A percentile compares a stretch with the other conserved stretches of the same genome.
phyloP scores from a whole-genome alignment of 64 coral and sea anemone genomes.

The Stylophora pistillata region DNA sequence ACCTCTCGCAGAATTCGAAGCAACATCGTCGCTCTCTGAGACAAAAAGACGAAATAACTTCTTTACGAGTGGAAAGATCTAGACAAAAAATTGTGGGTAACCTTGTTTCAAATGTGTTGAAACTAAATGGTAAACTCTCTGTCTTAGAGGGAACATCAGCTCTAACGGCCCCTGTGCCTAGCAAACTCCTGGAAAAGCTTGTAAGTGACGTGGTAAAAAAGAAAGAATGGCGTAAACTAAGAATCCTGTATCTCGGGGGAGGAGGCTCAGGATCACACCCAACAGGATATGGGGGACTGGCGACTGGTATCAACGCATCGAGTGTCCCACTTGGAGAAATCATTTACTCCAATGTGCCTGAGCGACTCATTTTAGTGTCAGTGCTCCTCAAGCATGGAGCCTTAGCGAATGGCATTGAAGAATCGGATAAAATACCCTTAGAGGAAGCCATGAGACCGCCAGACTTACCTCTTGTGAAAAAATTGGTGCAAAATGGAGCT shows the following conservation, averaged over 20 bases:
- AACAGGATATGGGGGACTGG: slow-evolving; percentile 59
- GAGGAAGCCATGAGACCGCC: slow-evolving; percentile 19
- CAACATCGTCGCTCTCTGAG: no score
- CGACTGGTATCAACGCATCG: slow-evolving; percentile 21
- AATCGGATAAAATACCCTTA: slow-evolving; percentile 40
- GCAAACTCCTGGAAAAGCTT: slow-evolving; percentile 24
- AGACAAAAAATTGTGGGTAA: no score
- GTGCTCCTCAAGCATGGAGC: slow-evolving; percentile 64
- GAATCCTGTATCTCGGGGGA: slow-evolving; percentile 71
- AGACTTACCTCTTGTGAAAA: slow-evolving; percentile 33
- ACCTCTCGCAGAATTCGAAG: no score
- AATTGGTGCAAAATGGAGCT: slow-evolving; percentile 43
- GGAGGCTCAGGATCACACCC: slow-evolving; percentile 42
- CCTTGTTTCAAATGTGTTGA: no score
- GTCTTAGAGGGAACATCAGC: slow-evolving; percentile 51
- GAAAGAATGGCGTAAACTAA: slow-evolving; percentile 74
- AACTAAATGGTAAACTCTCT: background rate
- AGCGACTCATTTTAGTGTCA: slow-evolving; percentile 31
- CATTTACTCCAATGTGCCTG: background rate
- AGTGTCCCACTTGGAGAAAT: slow-evolving; percentile 66
- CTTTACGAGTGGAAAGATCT: no score
- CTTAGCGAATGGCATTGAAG: slow-evolving; percentile 38
- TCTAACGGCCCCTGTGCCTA: slow-evolving; percentile 30
- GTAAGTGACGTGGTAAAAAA: slow-evolving; percentile 5
- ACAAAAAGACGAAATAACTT: no score